Percentiles rank a stretch among this genome's conserved stretches.
These are phyloP conservation scores for Epinotia nisella DNA, from an alignment of 2,888 invertebrate genomes.

Conservation along the genomic window DNA sequence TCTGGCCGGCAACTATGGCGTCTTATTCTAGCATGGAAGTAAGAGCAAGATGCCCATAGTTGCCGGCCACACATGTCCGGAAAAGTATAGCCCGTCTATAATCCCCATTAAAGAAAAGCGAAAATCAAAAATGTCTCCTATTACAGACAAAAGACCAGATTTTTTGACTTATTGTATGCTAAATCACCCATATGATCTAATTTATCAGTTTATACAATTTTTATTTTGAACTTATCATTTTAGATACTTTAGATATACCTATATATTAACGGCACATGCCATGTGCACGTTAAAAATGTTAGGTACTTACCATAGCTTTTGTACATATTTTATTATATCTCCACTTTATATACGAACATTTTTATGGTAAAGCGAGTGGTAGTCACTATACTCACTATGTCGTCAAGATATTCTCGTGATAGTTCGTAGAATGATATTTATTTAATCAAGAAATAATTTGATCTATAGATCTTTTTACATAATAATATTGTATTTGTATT, in stretches of 20 bases:
- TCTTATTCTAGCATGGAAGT: too few relatives aligned
- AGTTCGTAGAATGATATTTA: not conserved
- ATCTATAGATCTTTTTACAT: not conserved
- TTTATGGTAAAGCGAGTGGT: not conserved
- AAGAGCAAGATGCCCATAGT: too few relatives aligned
- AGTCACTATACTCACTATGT: not conserved
- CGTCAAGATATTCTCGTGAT: not conserved
- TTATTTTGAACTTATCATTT: not conserved
- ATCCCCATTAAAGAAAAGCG: too few relatives aligned
- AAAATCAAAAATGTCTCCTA: too few relatives aligned
- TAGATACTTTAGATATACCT: not conserved
- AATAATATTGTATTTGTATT: not conserved
- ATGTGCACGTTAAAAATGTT: not conserved
- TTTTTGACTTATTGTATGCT: not conserved
- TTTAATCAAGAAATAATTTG: not conserved
- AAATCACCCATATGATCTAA: not conserved
- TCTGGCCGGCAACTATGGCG: too few relatives aligned
- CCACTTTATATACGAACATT: not conserved
- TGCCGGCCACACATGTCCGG: too few relatives aligned
- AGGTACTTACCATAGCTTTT: not conserved
- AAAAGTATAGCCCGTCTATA: too few relatives aligned
- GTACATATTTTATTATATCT: conserved; percentile 2
- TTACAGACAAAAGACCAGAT: too few relatives aligned
- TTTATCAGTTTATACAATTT: not conserved
- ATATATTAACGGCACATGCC: not conserved